A percentile compares a stretch with the other conserved stretches of the same genome.
Conservation (phyloP, 2,113 vertebrate genomes). For the Prolemur simus region DNA sequence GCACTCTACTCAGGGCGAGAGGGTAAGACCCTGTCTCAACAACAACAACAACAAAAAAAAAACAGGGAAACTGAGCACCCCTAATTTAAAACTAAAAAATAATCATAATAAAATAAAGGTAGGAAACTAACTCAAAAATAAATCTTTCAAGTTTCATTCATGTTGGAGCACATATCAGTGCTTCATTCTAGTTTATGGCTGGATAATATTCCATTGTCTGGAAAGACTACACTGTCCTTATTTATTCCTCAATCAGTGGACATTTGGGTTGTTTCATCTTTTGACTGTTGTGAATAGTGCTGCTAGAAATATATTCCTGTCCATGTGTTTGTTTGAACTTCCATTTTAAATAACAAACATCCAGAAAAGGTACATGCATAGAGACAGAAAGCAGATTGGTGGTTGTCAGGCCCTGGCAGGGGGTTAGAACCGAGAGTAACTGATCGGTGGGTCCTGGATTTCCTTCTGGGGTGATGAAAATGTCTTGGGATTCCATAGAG, state of each 20-base stretch:
- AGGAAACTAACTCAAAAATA: neutral
- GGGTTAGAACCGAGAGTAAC: neutral
- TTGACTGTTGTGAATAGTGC: neutral
- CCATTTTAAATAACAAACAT: neutral
- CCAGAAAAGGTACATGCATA: neutral
- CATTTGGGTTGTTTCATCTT: neutral
- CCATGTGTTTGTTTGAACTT: no score
- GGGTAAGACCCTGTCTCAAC: no score
- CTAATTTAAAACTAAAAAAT: no score
- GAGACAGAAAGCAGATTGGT: neutral
- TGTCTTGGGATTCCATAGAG: neutral
- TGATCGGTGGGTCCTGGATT: neutral
- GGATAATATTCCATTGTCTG: no score
- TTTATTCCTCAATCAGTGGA: neutral
- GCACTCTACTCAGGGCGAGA: no score
- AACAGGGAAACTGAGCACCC: no score
- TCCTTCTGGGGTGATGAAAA: neutral
- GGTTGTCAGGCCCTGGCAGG: no score
- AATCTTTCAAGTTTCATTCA: neutral
- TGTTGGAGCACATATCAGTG: neutral
- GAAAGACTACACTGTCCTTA: no score
- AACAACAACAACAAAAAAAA: no score
- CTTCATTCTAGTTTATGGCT: neutral
- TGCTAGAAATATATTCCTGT: no score
- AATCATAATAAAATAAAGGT: neutral